Conservation (phyloP, 1,140 invertebrate species). For the Ctenoplectra terminalis region DNA sequence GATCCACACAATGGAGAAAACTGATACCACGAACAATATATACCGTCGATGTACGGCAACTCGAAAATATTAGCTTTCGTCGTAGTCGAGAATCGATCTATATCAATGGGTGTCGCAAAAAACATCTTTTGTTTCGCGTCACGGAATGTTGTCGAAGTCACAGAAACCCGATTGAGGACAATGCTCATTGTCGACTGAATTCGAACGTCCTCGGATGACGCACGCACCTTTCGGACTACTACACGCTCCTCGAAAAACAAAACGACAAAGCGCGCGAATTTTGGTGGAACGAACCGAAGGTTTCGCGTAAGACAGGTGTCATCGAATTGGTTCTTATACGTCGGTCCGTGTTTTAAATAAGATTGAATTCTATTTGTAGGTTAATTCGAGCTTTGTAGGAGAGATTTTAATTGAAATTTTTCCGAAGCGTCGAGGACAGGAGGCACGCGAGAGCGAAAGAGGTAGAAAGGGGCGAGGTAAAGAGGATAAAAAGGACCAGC, state of each 20-base stretch:
- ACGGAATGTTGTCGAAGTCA: neutral
- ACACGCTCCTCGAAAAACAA: neutral
- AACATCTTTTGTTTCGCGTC: constrained; percentile 29
- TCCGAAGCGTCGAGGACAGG: constrained; percentile 9
- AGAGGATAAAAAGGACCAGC: constrained; percentile 28
- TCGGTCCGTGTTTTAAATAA: neutral
- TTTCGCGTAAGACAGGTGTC: too few relatives aligned
- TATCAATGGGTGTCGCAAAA: constrained; percentile 8
- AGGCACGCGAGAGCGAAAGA: constrained; percentile 14
- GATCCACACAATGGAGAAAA: constrained; percentile 1
- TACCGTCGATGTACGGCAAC: neutral
- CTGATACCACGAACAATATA: neutral
- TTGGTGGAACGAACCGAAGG: neutral
- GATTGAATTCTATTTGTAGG: constrained; percentile 7
- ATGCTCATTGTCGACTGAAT: neutral
- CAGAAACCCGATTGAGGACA: neutral
- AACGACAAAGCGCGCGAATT: neutral
- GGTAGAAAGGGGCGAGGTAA: neutral
- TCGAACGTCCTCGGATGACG: neutral
- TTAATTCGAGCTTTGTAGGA: neutral
- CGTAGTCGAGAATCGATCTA: constrained; percentile 14
- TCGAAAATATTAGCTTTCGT: constrained; percentile 7
- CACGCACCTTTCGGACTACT: neutral
- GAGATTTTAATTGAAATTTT: constrained; percentile 55
- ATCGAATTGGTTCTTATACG: neutral